A percentile compares a stretch with the other conserved stretches of the same genome.
Evolutionary conservation across 2,888 invertebrate genomes (phyloP).

Genomic region (Esperia sulphurella): DNA sequence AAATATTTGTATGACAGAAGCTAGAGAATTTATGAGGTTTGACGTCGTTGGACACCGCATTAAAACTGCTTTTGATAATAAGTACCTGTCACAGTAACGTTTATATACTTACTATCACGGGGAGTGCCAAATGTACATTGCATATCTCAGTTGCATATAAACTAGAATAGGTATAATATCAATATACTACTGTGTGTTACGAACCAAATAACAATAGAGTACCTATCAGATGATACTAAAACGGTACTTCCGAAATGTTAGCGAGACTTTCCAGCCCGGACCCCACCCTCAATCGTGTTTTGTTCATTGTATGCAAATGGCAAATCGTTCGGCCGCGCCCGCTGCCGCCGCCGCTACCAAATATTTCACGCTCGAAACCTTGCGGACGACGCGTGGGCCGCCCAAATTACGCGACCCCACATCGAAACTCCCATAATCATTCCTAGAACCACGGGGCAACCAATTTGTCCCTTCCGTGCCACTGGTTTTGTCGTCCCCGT

Average conservation of each 20-base stretch:
- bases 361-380: conserved; percentile 52
- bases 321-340: conserved; percentile 41
- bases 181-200: neutral
- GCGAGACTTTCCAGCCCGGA: conserved; percentile 46
- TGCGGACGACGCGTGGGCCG: conserved; percentile 40
- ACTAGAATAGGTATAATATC: neutral
- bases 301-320: conserved; percentile 71
- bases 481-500: conserved; percentile 10
- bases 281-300: conserved; percentile 56
- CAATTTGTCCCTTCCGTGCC: conserved; percentile 46
- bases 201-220: neutral
- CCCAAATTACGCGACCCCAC: conserved; percentile 50
- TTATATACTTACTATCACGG: too few species aligned
- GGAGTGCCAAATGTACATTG: too few species aligned
- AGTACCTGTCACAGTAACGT: too few species aligned
- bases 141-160: too few species aligned
- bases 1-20: too few species aligned
- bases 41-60: too few species aligned
- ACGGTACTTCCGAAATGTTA: conserved; percentile 70
- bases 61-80: too few species aligned
- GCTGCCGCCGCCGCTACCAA: conserved; percentile 57
- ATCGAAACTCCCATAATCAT: conserved; percentile 48
- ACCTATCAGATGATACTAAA: conserved; percentile 41
- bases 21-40: neutral
- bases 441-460: conserved; percentile 47